These are phyloP conservation scores for Drosophila ezoana DNA, from an alignment of 2,888 invertebrate genomes.

Conservation along the genomic window DNA sequence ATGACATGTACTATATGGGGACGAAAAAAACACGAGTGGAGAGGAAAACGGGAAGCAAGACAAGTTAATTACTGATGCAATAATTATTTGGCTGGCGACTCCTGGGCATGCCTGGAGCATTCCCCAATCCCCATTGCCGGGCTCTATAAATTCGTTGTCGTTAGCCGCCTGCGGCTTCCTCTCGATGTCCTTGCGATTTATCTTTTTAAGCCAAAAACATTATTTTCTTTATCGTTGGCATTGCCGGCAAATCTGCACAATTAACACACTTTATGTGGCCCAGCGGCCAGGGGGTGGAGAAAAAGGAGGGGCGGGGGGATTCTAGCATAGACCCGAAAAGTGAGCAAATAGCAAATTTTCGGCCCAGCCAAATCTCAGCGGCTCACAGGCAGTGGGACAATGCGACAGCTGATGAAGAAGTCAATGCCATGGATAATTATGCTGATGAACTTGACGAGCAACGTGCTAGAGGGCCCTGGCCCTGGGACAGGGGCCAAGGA, in stretches of 20 bases:
- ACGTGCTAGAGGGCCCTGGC: slow-evolving; percentile 1
- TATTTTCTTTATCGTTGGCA: slow-evolving; percentile 69
- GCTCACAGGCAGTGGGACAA: slow-evolving; percentile 50
- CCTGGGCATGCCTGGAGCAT: not conserved
- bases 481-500: not conserved
- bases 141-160: slow-evolving; percentile 43
- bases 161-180: slow-evolving; percentile 44
- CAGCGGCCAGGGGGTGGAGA: not conserved
- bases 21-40: not conserved
- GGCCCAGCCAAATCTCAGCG: slow-evolving; percentile 43
- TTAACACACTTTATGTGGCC: slow-evolving; percentile 76
- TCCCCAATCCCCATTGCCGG: not conserved
- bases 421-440: slow-evolving; percentile 78
- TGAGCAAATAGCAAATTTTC: slow-evolving; percentile 44
- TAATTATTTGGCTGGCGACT: slow-evolving; percentile 49
- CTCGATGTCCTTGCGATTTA: slow-evolving; percentile 67
- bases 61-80: slow-evolving; percentile 60
- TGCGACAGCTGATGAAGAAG: slow-evolving; percentile 76
- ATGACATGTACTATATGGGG: not conserved
- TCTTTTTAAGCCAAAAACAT: slow-evolving; percentile 77
- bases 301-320: too few relatives aligned
- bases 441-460: slow-evolving; percentile 75
- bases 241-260: slow-evolving; percentile 71
- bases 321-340: not conserved
- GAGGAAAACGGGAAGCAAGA: slow-evolving; percentile 23